Conservation (phyloP, 2,113 vertebrate genomes). For the human region GRCh38 chr5:90861501-90862000, state of each 20-base stretch:
- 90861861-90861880: background rate
- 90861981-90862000: background rate
- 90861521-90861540: too few relatives aligned
- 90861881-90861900: background rate
- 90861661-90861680: constrained; percentile 13
- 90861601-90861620: too few relatives aligned
- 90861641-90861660: background rate
- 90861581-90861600: too few relatives aligned
- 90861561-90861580: too few relatives aligned
- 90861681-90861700: constrained; percentile 17
- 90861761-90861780: constrained; percentile 30
- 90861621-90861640: background rate
- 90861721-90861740: too few relatives aligned
- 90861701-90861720: background rate
- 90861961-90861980: background rate
- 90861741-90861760: background rate
- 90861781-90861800: background rate
- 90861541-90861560: too few relatives aligned
- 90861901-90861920: background rate
- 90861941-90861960: background rate
- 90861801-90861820: background rate
- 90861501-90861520: too few relatives aligned
- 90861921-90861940: background rate
- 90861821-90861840: constrained; percentile 31
- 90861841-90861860: background rate